phyloP scores from a whole-genome alignment of 2,113 vertebrate genomes.

The Poicephalus meyeri region DNA sequence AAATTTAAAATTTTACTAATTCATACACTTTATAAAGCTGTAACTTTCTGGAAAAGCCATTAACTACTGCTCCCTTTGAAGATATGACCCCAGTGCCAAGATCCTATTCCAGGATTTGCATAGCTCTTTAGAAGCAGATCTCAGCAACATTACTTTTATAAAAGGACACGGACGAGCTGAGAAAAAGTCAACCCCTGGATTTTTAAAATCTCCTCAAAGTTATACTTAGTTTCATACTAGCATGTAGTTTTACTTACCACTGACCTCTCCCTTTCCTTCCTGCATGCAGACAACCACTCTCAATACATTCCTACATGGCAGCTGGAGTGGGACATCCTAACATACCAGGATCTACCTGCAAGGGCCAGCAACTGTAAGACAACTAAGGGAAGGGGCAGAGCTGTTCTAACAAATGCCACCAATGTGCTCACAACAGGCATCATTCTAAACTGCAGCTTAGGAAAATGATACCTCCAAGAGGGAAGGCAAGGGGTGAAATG shows the following conservation, averaged over 20 bases:
- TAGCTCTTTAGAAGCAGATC: neutral
- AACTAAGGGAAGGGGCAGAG: neutral
- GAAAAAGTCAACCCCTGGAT: neutral
- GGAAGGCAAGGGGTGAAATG: neutral
- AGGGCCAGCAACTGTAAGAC: neutral
- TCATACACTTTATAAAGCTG: neutral
- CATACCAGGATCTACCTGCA: neutral
- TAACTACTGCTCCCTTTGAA: neutral
- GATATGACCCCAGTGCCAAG: neutral
- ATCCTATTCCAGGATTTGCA: neutral
- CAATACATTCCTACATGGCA: neutral
- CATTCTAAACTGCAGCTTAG: neutral
- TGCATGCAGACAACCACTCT: neutral
- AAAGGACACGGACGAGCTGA: neutral
- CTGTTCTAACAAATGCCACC: neutral
- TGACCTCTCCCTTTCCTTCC: neutral
- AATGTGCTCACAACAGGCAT: neutral
- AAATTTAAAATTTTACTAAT: neutral
- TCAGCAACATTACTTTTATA: neutral
- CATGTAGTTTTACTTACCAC: neutral
- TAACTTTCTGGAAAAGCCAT: neutral
- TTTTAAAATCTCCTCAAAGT: neutral
- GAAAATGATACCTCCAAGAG: neutral
- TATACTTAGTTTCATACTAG: neutral
- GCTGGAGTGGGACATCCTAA: neutral